Percentiles rank a stretch among this genome's conserved stretches.
Evolutionary conservation across 2,113 vertebrate genomes (phyloP).

Genomic region (Origma solitaria): DNA sequence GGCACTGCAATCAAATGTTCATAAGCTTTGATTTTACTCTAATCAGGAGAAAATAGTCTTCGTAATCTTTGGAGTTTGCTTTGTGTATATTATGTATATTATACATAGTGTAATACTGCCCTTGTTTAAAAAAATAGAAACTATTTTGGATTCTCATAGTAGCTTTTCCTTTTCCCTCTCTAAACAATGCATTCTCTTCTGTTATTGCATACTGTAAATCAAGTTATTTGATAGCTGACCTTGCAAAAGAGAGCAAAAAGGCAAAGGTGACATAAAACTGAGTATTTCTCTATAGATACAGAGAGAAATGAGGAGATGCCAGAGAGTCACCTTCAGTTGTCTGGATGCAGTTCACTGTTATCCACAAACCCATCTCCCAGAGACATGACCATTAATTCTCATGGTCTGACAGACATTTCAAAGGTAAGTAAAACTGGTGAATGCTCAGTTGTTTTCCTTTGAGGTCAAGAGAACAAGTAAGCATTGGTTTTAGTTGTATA

Average conservation of each 20-base stretch:
- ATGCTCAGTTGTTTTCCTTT: slow-evolving; percentile 41
- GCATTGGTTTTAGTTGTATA: slow-evolving; percentile 26
- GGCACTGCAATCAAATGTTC: not conserved
- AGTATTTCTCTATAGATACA: slow-evolving; percentile 62
- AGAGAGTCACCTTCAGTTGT: slow-evolving; percentile 27
- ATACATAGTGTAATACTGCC: not conserved
- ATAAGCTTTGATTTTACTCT: not conserved
- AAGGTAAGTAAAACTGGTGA: slow-evolving; percentile 69
- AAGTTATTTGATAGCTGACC: slow-evolving; percentile 46
- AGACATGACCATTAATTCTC: slow-evolving; percentile 47
- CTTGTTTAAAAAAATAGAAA: not conserved
- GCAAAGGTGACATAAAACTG: slow-evolving; percentile 44
- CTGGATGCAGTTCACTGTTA: slow-evolving; percentile 59
- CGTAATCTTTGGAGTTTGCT: not conserved
- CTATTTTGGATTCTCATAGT: not conserved
- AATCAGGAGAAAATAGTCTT: not conserved
- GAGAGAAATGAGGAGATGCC: slow-evolving; percentile 47
- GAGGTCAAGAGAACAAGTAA: slow-evolving; percentile 46
- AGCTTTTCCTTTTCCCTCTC: not conserved
- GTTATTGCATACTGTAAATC: slow-evolving; percentile 50
- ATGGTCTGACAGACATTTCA: slow-evolving; percentile 66
- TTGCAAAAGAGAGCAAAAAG: slow-evolving; percentile 41
- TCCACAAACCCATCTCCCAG: slow-evolving; percentile 49
- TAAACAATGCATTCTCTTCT: slow-evolving; percentile 41
- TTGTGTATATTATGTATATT: not conserved